Conservation (phyloP, 1,140 invertebrate species). For the Fopius arisanus region DNA sequence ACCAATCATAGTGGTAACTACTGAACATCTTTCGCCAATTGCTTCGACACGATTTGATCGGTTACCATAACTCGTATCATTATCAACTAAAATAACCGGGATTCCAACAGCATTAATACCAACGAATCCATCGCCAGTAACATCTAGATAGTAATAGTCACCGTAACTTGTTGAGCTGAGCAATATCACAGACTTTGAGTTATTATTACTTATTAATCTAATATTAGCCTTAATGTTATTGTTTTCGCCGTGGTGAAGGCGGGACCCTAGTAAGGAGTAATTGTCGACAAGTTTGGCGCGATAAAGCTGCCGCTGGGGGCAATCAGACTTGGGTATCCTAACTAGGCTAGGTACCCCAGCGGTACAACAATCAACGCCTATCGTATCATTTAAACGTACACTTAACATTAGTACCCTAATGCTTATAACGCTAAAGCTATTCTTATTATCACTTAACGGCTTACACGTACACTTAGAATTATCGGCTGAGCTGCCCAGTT, state of each 20-base stretch:
- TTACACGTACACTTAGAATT: slow-evolving; percentile 66
- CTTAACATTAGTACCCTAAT: slow-evolving; percentile 65
- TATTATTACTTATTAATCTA: slow-evolving; percentile 62
- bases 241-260: slow-evolving; percentile 61
- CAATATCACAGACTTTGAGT: slow-evolving; percentile 67
- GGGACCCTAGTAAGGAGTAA: slow-evolving; percentile 64
- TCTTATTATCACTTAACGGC: slow-evolving; percentile 67
- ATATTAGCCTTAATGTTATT: slow-evolving; percentile 65
- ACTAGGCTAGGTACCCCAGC: slow-evolving; percentile 66
- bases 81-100: slow-evolving; percentile 39
- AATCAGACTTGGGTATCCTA: slow-evolving; percentile 67
- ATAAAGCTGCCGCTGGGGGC: slow-evolving; percentile 60
- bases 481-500: slow-evolving; percentile 63
- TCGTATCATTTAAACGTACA: slow-evolving; percentile 36
- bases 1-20: slow-evolving; percentile 37
- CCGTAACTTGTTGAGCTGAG: slow-evolving; percentile 64
- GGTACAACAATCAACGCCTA: slow-evolving; percentile 53
- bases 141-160: slow-evolving; percentile 57
- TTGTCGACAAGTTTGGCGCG: slow-evolving; percentile 61
- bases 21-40: slow-evolving; percentile 42
- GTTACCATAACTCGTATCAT: slow-evolving; percentile 31
- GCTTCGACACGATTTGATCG: slow-evolving; percentile 38
- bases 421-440: slow-evolving; percentile 65
- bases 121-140: slow-evolving; percentile 44
- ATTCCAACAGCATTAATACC: slow-evolving; percentile 36